Evolutionary conservation across 2,797 vertebrate species (phyloP).

Genomic region (Xerus rutilus): DNA sequence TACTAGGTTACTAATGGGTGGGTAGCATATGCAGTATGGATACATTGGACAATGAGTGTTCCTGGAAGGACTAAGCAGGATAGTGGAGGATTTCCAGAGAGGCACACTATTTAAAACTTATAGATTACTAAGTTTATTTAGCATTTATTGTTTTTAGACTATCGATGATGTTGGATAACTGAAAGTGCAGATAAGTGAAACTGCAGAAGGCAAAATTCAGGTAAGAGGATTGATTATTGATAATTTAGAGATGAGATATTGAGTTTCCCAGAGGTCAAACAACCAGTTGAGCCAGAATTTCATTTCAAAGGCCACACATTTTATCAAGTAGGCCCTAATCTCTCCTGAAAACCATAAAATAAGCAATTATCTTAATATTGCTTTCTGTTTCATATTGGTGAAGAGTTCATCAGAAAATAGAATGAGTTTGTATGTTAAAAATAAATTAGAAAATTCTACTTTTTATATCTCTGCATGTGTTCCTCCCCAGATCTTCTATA

Average conservation of each 20-base stretch:
- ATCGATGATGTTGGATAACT: not conserved
- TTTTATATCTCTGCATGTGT: not conserved
- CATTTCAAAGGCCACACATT: not conserved
- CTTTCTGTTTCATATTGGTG: not conserved
- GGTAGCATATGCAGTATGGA: too few species aligned
- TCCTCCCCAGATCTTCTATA: not conserved
- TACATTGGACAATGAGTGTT: not conserved
- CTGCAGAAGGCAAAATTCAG: not conserved
- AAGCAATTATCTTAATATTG: not conserved
- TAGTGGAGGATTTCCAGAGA: not conserved
- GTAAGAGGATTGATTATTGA: not conserved
- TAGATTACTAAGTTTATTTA: not conserved
- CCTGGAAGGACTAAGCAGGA: not conserved
- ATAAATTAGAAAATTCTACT: not conserved
- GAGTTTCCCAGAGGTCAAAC: not conserved
- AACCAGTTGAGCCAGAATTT: not conserved
- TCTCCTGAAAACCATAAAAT: not conserved
- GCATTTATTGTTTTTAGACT: not conserved
- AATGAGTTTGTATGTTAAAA: not conserved
- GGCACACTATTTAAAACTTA: not conserved
- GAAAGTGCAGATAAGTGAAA: not conserved
- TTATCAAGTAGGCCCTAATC: not conserved
- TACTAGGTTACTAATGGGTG: not conserved
- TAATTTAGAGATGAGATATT: not conserved
- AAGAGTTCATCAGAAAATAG: not conserved